Conservation (phyloP, 2,113 vertebrate species). For the Crotalus horridus region DNA sequence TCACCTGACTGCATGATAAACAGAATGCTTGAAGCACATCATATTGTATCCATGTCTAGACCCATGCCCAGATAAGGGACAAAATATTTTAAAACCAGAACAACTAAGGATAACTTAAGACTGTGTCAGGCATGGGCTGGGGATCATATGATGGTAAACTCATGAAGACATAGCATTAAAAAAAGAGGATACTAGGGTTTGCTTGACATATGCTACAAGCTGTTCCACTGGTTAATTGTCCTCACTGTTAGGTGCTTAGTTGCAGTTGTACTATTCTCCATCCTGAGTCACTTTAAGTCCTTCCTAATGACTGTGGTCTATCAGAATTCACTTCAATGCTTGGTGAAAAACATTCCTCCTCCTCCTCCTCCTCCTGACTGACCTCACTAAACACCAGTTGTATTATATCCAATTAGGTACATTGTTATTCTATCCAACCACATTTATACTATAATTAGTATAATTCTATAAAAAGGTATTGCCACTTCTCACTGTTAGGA, state of each 20-base stretch:
- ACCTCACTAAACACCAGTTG: background rate
- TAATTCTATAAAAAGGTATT: background rate
- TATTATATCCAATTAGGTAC: background rate
- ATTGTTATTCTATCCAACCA: background rate
- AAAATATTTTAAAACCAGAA: background rate
- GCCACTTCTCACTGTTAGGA: background rate
- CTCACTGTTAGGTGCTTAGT: no score
- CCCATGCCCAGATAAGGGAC: background rate
- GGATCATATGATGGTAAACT: background rate
- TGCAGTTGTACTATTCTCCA: background rate
- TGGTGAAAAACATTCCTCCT: background rate
- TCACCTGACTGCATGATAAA: background rate
- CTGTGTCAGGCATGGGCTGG: background rate
- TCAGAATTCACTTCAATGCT: background rate
- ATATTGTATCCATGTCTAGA: background rate
- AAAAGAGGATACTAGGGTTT: background rate
- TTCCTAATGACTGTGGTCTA: background rate
- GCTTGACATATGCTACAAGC: background rate
- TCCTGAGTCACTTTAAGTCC: background rate
- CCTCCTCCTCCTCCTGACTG: background rate
- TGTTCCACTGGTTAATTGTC: no score
- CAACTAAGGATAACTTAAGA: background rate
- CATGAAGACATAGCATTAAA: background rate
- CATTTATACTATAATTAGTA: background rate
- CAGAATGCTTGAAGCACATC: background rate